Evolutionary conservation across 2,888 invertebrate genomes (phyloP).

Genomic region (Clivina fossor): DNA sequence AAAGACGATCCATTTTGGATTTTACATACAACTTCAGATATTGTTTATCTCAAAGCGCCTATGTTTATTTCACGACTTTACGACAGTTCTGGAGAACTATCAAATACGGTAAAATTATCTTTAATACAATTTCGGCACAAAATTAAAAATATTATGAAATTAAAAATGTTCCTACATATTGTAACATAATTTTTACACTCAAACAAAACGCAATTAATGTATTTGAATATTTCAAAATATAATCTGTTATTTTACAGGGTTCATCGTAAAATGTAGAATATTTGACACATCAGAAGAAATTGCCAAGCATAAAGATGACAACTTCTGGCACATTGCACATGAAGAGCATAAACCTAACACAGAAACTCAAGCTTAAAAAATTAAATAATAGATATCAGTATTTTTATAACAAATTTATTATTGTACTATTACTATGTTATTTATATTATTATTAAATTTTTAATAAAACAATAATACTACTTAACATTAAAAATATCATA

Average conservation of each 20-base stretch:
- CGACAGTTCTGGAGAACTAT: constrained; percentile 19
- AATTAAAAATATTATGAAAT: too few relatives aligned
- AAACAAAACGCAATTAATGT: not conserved
- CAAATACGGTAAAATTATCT: constrained; percentile 1
- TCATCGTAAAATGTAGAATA: constrained; percentile 12
- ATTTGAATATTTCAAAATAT: too few relatives aligned
- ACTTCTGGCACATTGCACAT: constrained; percentile 21
- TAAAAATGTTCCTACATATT: too few relatives aligned
- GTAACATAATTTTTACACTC: too few relatives aligned
- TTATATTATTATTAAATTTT: too few relatives aligned
- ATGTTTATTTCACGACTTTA: constrained; percentile 17
- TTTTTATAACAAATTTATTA: too few relatives aligned
- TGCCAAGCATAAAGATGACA: constrained; percentile 15
- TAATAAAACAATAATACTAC: too few relatives aligned
- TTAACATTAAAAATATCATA: too few relatives aligned
- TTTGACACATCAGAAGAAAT: constrained; percentile 1
- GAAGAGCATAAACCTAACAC: constrained; percentile 24
- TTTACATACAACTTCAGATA: constrained; percentile 2
- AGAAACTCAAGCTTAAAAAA: too few relatives aligned
- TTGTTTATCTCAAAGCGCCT: constrained; percentile 18
- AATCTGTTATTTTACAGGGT: constrained; percentile 10
- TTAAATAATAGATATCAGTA: too few relatives aligned
- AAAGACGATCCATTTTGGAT: constrained; percentile 25
- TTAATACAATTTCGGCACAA: constrained; percentile 1
- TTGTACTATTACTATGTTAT: too few relatives aligned